phyloP scores from a whole-genome alignment of 2,113 vertebrate genomes.

The Haemorhous mexicanus region DNA sequence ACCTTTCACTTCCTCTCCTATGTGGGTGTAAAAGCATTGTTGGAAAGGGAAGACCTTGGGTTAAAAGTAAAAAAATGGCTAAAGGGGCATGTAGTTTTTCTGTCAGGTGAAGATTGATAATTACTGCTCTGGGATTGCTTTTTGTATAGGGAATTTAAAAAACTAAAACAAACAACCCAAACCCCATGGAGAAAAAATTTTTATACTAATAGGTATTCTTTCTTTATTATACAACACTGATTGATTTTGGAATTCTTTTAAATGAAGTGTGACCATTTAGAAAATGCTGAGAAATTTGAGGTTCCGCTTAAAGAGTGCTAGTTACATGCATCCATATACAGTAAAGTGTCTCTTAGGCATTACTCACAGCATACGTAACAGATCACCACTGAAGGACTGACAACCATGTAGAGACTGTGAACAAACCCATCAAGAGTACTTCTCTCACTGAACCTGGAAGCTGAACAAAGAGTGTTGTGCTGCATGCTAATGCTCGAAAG shows the following conservation, averaged over 20 bases:
- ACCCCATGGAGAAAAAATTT: not conserved
- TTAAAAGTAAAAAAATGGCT: not conserved
- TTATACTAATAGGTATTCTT: not conserved
- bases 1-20: not conserved
- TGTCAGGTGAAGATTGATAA: not conserved
- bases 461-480: not conserved
- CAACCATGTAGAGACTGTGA: not conserved
- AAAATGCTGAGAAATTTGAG: not conserved
- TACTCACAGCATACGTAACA: not conserved
- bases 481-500: not conserved
- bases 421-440: not conserved
- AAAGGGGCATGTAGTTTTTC: not conserved
- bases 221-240: not conserved
- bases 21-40: not conserved
- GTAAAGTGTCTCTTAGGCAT: not conserved
- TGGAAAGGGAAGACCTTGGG: not conserved
- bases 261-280: not conserved
- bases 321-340: not conserved
- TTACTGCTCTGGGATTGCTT: not conserved
- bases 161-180: not conserved
- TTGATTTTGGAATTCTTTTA: not conserved
- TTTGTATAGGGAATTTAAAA: not conserved
- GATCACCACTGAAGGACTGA: not conserved
- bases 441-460: not conserved
- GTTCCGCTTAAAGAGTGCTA: not conserved